Evolutionary conservation across 2,888 invertebrate genomes (phyloP).

Genomic region (Choristoneura rosaceana): DNA sequence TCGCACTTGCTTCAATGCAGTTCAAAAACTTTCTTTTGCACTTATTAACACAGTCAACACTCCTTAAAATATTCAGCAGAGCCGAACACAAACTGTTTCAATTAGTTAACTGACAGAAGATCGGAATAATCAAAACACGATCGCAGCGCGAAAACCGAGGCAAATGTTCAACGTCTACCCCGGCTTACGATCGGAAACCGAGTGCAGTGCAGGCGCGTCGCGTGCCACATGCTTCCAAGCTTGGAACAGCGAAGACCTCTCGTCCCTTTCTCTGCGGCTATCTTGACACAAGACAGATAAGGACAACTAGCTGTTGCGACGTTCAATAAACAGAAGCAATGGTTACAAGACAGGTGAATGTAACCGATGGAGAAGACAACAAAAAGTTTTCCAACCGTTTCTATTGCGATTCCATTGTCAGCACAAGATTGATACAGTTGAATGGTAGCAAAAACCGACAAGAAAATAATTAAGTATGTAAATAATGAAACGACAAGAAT

Average conservation of each 20-base stretch:
- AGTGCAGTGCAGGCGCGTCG: slow-evolving; percentile 72
- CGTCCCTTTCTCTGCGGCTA: slow-evolving; percentile 71
- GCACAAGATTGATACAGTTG: slow-evolving; percentile 50
- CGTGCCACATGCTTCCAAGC: slow-evolving; percentile 78
- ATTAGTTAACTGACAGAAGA: slow-evolving; percentile 31
- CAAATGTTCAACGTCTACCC: slow-evolving; percentile 64
- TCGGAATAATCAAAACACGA: slow-evolving; percentile 67
- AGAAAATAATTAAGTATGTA: slow-evolving; percentile 47
- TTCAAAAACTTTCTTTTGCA: slow-evolving; percentile 52
- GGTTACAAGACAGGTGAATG: slow-evolving; percentile 79
- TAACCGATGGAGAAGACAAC: slow-evolving; percentile 71
- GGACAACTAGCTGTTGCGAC: slow-evolving; percentile 61
- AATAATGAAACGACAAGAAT: slow-evolving; percentile 53
- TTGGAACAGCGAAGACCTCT: slow-evolving; percentile 59
- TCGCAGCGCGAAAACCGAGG: slow-evolving; percentile 63
- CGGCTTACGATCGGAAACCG: slow-evolving; percentile 73
- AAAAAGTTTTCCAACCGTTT: slow-evolving; percentile 76
- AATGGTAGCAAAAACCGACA: slow-evolving; percentile 38
- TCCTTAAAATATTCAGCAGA: slow-evolving; percentile 25
- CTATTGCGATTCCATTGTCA: slow-evolving; percentile 68
- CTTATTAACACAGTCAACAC: slow-evolving; percentile 49
- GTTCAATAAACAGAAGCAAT: slow-evolving; percentile 57
- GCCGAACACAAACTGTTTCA: slow-evolving; percentile 24
- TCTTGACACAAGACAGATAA: slow-evolving; percentile 63
- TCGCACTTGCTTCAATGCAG: slow-evolving; percentile 51